phyloP scores from a whole-genome alignment of 2,113 vertebrate genomes.

The Cyprinodon brontotheroides region DNA sequence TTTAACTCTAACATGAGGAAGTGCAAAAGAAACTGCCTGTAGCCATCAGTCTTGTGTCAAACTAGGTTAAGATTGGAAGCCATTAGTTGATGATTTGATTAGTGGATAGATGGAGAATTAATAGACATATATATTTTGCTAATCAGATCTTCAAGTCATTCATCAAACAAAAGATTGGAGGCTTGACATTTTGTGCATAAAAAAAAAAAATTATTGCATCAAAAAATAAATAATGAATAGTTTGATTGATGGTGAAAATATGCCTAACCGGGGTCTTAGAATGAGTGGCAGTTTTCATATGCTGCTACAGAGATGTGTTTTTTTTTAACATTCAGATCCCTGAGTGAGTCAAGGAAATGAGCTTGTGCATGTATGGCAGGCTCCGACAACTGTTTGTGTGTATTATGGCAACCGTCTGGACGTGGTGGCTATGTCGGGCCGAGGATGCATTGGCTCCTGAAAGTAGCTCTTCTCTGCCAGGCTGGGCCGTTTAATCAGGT shows the following conservation, averaged over 20 bases:
- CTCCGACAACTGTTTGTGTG: slow-evolving; percentile 53
- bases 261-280: background rate
- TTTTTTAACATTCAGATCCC: slow-evolving; percentile 4
- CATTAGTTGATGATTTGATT: slow-evolving; percentile 20
- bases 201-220: slow-evolving; percentile 4
- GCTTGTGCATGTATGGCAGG: slow-evolving; percentile 34
- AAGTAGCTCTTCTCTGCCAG: slow-evolving; percentile 62
- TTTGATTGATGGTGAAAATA: slow-evolving; percentile 7
- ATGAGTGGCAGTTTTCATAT: slow-evolving; percentile 9
- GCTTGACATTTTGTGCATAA: background rate
- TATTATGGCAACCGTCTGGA: slow-evolving; percentile 50
- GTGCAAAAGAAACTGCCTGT: slow-evolving; percentile 10
- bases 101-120: slow-evolving; percentile 21
- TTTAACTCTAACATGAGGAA: slow-evolving; percentile 20
- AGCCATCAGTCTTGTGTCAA: slow-evolving; percentile 28
- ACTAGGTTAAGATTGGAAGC: slow-evolving; percentile 19
- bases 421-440: slow-evolving; percentile 9
- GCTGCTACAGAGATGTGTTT: slow-evolving; percentile 10
- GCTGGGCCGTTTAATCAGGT: slow-evolving; percentile 68
- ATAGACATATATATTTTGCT: background rate
- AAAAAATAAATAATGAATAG: background rate
- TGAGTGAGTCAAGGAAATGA: slow-evolving; percentile 18
- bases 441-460: slow-evolving; percentile 63
- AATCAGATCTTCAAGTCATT: slow-evolving; percentile 21
- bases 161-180: slow-evolving; percentile 8